These are phyloP conservation scores for Drosophila pseudotalamancana DNA, from an alignment of 2,888 invertebrate genomes.

Conservation along the genomic window DNA sequence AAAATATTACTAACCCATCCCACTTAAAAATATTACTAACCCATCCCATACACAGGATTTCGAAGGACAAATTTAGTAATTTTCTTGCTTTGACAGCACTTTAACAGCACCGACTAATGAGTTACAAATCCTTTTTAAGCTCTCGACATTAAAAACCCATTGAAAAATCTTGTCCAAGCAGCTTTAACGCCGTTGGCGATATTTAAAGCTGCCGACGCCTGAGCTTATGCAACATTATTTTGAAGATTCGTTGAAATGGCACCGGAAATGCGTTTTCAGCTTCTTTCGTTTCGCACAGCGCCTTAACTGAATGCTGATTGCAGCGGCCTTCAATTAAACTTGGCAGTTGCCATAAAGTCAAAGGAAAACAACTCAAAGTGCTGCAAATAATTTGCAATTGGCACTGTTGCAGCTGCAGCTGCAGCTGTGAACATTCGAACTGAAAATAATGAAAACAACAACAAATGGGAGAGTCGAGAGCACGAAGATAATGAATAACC, in stretches of 20 bases:
- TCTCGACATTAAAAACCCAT: neutral
- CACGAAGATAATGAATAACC: constrained; percentile 2
- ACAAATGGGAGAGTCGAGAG: neutral
- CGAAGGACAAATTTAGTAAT: neutral
- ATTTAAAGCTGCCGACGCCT: constrained; percentile 7
- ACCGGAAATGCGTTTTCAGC: constrained; percentile 33
- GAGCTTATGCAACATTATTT: constrained; percentile 29
- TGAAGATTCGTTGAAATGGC: constrained; percentile 13
- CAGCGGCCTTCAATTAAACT: constrained; percentile 48
- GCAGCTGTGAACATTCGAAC: constrained; percentile 19
- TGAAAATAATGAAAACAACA: constrained; percentile 5
- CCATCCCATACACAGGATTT: too few relatives aligned
- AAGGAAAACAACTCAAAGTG: neutral
- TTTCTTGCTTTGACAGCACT: neutral
- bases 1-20: too few relatives aligned
- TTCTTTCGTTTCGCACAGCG: neutral
- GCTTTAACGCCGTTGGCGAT: neutral
- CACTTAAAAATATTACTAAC: too few relatives aligned
- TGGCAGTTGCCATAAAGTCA: constrained; percentile 21
- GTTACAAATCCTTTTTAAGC: constrained; percentile 5
- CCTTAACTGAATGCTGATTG: constrained; percentile 32
- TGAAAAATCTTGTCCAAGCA: constrained; percentile 1
- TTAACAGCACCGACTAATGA: neutral
- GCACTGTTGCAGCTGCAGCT: constrained; percentile 18
- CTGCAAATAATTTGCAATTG: constrained; percentile 18